These are phyloP conservation scores for Apodemus speciosus DNA, from an alignment of 2,113 vertebrate species.

Conservation along the genomic window DNA sequence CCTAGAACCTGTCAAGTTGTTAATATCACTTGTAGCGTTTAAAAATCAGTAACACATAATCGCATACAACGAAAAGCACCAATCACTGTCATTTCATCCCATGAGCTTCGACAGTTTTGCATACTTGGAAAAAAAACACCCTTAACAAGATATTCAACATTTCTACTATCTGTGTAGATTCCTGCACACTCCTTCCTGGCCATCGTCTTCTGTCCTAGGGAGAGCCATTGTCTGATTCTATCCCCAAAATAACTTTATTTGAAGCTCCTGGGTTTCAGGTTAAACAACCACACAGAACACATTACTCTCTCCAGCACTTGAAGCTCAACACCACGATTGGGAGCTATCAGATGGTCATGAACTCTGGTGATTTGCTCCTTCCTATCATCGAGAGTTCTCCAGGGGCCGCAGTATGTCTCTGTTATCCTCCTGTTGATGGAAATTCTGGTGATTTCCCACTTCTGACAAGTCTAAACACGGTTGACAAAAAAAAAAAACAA, in stretches of 20 bases:
- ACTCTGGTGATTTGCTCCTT: background rate
- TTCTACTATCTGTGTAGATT: background rate
- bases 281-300: background rate
- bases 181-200: background rate
- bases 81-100: background rate
- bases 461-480: background rate
- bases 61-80: background rate
- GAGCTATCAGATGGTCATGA: background rate
- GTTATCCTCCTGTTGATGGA: background rate
- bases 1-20: background rate
- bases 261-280: background rate
- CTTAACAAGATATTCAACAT: background rate
- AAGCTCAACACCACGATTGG: background rate
- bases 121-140: background rate
- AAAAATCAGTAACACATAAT: background rate
- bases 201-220: background rate
- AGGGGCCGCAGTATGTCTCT: background rate
- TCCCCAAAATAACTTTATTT: background rate
- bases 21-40: background rate
- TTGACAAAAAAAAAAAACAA: background rate
- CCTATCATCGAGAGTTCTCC: background rate
- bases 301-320: background rate
- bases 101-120: background rate
- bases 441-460: background rate
- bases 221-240: background rate